phyloP scores from a whole-genome alignment of 2,888 invertebrate species.

The Melanargia galathea region DNA sequence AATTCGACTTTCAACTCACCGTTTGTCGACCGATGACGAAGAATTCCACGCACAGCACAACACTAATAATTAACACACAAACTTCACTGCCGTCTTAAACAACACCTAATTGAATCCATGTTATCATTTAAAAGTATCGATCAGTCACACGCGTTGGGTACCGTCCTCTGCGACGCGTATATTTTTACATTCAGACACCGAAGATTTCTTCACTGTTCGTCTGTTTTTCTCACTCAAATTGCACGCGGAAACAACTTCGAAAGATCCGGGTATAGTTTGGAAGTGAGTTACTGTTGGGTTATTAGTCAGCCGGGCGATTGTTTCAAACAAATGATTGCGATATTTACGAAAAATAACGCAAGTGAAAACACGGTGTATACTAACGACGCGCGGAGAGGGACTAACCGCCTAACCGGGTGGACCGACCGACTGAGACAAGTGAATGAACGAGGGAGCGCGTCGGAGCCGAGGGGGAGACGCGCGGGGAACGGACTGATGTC shows the following conservation, averaged over 20 bases:
- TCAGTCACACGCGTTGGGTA: conserved; percentile 75
- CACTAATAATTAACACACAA: conserved; percentile 49
- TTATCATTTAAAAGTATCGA: conserved; percentile 82
- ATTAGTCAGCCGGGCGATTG: conserved; percentile 76
- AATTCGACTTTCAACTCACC: conserved; percentile 55
- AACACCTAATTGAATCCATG: conserved; percentile 79
- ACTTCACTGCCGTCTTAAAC: conserved; percentile 68
- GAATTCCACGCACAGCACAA: conserved; percentile 46
- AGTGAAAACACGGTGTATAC: conserved; percentile 43
- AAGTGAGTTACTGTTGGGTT: conserved; percentile 51
- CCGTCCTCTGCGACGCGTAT: conserved; percentile 74
- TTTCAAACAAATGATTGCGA: conserved; percentile 73
- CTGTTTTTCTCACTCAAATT: conserved; percentile 9
- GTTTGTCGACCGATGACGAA: conserved; percentile 45
- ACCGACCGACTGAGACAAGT: conserved; percentile 48
- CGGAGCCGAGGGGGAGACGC: conserved; percentile 42
- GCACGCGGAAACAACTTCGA: conserved; percentile 6
- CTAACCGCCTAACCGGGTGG: conserved; percentile 50
- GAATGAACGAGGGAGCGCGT: conserved; percentile 59
- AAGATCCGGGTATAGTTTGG: conserved; percentile 19
- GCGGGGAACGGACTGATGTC: conserved; percentile 46
- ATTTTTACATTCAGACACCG: conserved; percentile 73
- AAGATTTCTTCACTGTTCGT: conserved; percentile 64
- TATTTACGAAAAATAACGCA: conserved; percentile 54
- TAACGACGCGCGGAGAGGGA: conserved; percentile 62